A percentile compares a stretch with the other conserved stretches of the same genome.
Conservation (phyloP, 2,888 invertebrate species). For the Calameuta filiformis region DNA sequence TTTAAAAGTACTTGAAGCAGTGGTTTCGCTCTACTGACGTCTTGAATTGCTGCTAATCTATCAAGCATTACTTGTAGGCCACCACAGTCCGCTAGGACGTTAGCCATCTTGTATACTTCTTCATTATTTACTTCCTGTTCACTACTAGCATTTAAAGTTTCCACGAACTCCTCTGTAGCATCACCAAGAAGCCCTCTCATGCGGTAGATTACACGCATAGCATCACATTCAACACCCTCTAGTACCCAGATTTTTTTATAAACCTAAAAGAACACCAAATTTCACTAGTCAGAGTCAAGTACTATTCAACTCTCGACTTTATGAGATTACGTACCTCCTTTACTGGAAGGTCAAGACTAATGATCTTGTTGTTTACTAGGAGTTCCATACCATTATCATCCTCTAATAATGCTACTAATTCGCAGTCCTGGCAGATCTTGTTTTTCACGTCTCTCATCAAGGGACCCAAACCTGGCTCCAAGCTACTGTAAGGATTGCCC, state of each 20-base stretch:
- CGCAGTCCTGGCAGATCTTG: conserved; percentile 98
- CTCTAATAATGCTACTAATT: conserved; percentile 95
- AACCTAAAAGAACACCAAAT: conserved; percentile 68
- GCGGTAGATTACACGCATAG: conserved; percentile 97
- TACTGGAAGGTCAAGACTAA: conserved; percentile 94
- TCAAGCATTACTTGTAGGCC: conserved; percentile 85
- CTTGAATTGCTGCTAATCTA: conserved; percentile 86
- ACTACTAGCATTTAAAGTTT: conserved; percentile 86
- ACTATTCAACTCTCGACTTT: not conserved
- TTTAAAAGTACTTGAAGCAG: conserved; percentile 91
- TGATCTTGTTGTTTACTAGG: conserved; percentile 97
- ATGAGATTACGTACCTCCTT: conserved; percentile 77
- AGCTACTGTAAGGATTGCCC: conserved; percentile 96
- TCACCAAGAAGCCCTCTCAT: conserved; percentile 98
- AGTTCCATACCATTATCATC: conserved; percentile 99
- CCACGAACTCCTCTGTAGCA: conserved; percentile 98
- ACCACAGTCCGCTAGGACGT: conserved; percentile 83
- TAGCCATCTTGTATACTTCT: conserved; percentile 91
- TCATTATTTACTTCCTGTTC: conserved; percentile 94
- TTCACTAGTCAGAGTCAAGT: not conserved
- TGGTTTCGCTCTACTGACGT: conserved; percentile 87
- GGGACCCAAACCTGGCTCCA: conserved; percentile 94
- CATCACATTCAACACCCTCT: conserved; percentile 91
- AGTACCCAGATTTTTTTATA: conserved; percentile 81
- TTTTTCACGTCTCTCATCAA: conserved; percentile 99